These are phyloP conservation scores for Agriotes lineatus DNA, from an alignment of 2,888 invertebrate genomes.

Conservation along the genomic window DNA sequence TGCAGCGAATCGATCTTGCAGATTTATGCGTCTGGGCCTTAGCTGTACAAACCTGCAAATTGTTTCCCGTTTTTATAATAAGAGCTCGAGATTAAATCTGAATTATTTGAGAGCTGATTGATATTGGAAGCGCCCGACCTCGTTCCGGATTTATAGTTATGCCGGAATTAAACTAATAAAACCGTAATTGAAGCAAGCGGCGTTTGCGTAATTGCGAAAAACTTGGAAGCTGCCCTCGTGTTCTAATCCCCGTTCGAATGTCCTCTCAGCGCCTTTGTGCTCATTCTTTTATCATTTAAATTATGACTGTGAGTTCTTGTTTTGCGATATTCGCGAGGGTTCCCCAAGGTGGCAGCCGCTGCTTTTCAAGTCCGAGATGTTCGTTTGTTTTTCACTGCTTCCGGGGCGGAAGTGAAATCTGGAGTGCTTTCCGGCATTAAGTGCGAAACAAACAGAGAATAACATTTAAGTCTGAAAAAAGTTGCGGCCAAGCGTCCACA, in stretches of 20 bases:
- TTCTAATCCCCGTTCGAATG: no score
- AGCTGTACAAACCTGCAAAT: neutral
- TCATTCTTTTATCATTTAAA: constrained; percentile 1
- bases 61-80: constrained; percentile 4
- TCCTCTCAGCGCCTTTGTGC: neutral
- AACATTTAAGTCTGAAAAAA: no score
- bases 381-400: no score
- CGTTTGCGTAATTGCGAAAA: constrained; percentile 34
- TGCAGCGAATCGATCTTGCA: constrained; percentile 7
- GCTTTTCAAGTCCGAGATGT: no score
- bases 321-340: no score
- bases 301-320: neutral
- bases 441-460: no score
- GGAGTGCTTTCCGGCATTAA: no score
- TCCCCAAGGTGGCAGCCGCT: no score
- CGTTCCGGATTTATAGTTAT: constrained; percentile 20
- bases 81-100: constrained; percentile 3
- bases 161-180: constrained; percentile 31
- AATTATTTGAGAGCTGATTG: constrained; percentile 13
- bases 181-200: constrained; percentile 28
- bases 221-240: constrained; percentile 20
- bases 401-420: no score
- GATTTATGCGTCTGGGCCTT: constrained; percentile 8
- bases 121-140: constrained; percentile 8
- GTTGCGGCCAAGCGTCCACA: no score